Evolutionary conservation across 2,797 vertebrate species (phyloP), one percentile per base, ranked within the genome.

Genomic region (Peromyscus attwateri): DNA sequence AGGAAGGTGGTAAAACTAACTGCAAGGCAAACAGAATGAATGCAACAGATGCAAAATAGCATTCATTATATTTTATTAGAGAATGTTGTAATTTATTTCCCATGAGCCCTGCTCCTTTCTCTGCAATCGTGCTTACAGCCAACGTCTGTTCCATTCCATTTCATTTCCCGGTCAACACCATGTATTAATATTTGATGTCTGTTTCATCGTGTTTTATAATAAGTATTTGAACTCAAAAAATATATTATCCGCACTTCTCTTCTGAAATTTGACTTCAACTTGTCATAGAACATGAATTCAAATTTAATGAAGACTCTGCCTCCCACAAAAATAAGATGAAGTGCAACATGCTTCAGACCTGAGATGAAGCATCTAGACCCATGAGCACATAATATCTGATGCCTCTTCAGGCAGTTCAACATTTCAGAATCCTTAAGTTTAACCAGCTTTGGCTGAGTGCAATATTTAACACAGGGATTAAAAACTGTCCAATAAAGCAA

Each of bases 401-500:
- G 8, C 75, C 85, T 77, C 62, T 80, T 82, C 29, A 4, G 49
- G 70, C 70, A 27, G 70, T 34, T 68, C 75, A 89, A 3, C 34
- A 4, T 70, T 90, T 49, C 11, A 40, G 55, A 87, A 77, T 87
- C n/a, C 14, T 77, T 71, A 81, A 80, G 62, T 40, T 29, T 68
- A 9, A 81, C n/a, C 66, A 77, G 13, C 27, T 92, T 34, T 95
- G 10, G 57, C 34, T 89, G 68, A 94, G 21, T 29, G 60, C 23
- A 83, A 87, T 19, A 2, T 81, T 95, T 46, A 29, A 34, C 31
- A 60, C 34, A 49, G 89, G 37, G 87, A 90, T 89, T 85, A 92
- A 79, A 89, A 92, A 64, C n/a, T 27, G 95, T 89, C 84, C 87
- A 91, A 88, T n/a, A 87, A 92, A 73, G 83, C 7, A 71, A 16